phyloP scores from a whole-genome alignment of 2,797 vertebrate genomes.

The Margarornis squamiger region DNA sequence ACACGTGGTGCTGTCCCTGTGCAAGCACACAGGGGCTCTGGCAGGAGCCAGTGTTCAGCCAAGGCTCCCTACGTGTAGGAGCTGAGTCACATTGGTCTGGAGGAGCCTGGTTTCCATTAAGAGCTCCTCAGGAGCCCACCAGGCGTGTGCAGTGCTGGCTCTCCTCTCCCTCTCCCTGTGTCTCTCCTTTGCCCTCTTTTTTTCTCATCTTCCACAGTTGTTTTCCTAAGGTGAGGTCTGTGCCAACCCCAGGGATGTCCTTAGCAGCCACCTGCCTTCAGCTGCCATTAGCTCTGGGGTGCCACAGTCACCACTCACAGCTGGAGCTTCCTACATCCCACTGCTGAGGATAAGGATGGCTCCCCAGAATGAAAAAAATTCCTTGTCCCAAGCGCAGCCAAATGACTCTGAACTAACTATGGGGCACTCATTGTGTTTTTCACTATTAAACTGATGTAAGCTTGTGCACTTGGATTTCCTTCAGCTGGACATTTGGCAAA shows the following conservation, averaged over 20 bases:
- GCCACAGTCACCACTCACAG: background rate
- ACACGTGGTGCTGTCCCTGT: background rate
- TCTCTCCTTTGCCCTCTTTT: background rate
- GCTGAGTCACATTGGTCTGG: background rate
- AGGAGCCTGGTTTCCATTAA: conserved; percentile 43
- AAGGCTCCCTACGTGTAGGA: background rate
- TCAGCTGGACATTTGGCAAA: background rate
- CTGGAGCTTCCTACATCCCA: background rate
- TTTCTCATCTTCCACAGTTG: background rate
- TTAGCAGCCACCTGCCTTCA: background rate
- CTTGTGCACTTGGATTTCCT: background rate
- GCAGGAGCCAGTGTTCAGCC: background rate
- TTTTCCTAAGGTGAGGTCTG: too few relatives aligned
- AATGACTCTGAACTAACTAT: background rate
- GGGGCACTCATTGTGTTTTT: background rate
- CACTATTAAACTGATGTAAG: background rate
- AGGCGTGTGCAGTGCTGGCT: background rate
- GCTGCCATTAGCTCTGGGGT: background rate
- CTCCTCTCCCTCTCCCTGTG: background rate
- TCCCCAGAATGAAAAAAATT: background rate
- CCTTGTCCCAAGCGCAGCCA: background rate
- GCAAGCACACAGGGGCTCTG: background rate
- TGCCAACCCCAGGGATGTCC: background rate
- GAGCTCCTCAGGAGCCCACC: background rate
- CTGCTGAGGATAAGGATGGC: background rate